These are phyloP conservation scores for Capromys pilorides DNA, from an alignment of 2,797 vertebrate genomes.

Conservation along the genomic window DNA sequence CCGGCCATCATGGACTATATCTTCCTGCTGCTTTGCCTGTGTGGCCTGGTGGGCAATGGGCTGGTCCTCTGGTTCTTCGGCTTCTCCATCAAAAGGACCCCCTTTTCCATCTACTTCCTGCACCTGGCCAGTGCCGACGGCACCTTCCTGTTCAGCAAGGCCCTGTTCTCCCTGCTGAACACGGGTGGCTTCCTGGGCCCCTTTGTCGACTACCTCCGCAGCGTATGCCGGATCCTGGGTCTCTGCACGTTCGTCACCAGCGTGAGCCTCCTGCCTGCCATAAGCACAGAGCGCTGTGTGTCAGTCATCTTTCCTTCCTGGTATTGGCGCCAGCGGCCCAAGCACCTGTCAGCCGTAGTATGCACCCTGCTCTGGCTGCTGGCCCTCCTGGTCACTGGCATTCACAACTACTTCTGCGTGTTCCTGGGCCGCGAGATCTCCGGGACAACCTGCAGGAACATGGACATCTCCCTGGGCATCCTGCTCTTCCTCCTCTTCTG, in stretches of 20 bases:
- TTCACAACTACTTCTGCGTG: constrained; percentile 77
- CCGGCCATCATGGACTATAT: constrained; percentile 56
- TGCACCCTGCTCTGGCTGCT: constrained; percentile 76
- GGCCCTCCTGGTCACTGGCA: constrained; percentile 68
- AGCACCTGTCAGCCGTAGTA: constrained; percentile 67
- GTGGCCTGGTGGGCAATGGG: constrained; percentile 82
- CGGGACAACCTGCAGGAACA: constrained; percentile 1
- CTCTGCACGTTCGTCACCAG: constrained; percentile 52
- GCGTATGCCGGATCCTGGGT: constrained; percentile 42
- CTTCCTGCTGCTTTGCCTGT: constrained; percentile 80
- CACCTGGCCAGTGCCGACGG: constrained; percentile 80
- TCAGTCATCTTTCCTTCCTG: constrained; percentile 64
- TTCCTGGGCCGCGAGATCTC: constrained; percentile 14
- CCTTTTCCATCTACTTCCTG: constrained; percentile 83
- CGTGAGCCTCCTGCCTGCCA: constrained; percentile 75
- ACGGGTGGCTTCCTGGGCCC: constrained; percentile 53
- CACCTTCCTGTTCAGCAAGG: constrained; percentile 79
- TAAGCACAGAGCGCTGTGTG: constrained; percentile 68
- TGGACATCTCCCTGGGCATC: constrained; percentile 70
- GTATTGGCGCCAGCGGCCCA: constrained; percentile 75
- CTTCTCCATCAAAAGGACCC: constrained; percentile 79
- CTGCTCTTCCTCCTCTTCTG: constrained; percentile 76
- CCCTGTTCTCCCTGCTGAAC: constrained; percentile 67
- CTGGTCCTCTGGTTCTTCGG: constrained; percentile 82
- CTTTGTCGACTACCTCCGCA: constrained; percentile 53